These are phyloP conservation scores for Porites lutea DNA, from an alignment of 64 coral and sea anemone species.

Conservation along the genomic window DNA sequence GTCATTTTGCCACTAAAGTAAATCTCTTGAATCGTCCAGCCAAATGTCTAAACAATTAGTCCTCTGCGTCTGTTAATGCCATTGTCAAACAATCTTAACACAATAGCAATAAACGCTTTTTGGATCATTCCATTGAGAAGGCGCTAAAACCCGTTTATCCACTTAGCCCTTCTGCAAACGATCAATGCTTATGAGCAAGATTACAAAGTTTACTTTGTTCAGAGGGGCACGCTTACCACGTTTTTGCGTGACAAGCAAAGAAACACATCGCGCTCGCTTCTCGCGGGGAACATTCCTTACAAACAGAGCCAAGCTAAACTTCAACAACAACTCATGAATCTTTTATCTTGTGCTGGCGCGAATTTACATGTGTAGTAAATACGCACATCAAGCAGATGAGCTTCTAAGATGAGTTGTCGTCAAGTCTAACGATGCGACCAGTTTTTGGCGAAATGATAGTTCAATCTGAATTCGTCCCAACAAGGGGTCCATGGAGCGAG, in stretches of 20 bases:
- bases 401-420: background rate
- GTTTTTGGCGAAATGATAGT: background rate
- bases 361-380: slow-evolving; percentile 37
- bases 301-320: slow-evolving; percentile 35
- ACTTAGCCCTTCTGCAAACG: background rate
- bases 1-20: slow-evolving; percentile 59
- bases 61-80: slow-evolving; percentile 12
- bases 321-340: slow-evolving; percentile 48
- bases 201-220: background rate
- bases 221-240: background rate
- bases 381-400: slow-evolving; percentile 14
- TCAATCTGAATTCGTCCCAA: background rate
- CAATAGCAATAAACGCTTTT: slow-evolving; percentile 39
- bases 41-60: slow-evolving; percentile 43
- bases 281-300: background rate
- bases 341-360: slow-evolving; percentile 1
- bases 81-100: slow-evolving; percentile 46
- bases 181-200: background rate
- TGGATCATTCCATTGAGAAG: background rate
- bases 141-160: background rate
- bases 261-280: slow-evolving; percentile 6
- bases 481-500: background rate
- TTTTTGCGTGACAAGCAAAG: slow-evolving; percentile 24
- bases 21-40: slow-evolving; percentile 19
- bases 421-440: background rate